Evolutionary conservation across 1,140 invertebrate species (phyloP).

Genomic region (Drosophila tropicalis): DNA sequence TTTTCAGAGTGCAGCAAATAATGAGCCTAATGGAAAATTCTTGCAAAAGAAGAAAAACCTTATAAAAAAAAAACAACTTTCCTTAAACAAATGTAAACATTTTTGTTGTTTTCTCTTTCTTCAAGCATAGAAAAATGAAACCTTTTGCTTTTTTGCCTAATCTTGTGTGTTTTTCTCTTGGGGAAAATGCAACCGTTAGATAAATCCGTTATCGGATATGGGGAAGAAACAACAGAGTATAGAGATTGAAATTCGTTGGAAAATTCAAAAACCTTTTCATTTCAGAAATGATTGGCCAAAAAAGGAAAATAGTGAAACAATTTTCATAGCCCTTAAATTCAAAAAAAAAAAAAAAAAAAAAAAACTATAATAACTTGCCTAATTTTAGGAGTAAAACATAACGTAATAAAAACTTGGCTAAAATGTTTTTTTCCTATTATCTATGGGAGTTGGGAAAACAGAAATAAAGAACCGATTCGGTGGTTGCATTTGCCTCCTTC

Average conservation of each 20-base stretch:
- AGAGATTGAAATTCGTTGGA: no score
- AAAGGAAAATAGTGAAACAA: no score
- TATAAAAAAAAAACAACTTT: not conserved
- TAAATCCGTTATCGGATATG: not conserved
- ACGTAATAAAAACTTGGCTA: no score
- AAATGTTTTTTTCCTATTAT: no score
- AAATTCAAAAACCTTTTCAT: no score
- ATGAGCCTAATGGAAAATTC: not conserved
- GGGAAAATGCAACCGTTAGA: conserved; percentile 1
- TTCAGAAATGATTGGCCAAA: not conserved
- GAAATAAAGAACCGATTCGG: not conserved
- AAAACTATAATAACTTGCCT: no score
- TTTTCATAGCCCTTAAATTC: no score
- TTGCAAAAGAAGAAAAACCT: not conserved
- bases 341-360: no score
- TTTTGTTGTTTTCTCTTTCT: not conserved
- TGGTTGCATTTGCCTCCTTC: not conserved
- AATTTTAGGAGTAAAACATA: no score
- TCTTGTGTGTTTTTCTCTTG: not conserved
- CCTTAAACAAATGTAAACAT: conserved; percentile 32
- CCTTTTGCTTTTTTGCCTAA: conserved; percentile 9
- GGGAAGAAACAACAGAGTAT: no score
- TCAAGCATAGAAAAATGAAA: conserved; percentile 7
- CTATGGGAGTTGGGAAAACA: no score
- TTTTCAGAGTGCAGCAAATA: conserved; percentile 19